Evolutionary conservation across 2,888 invertebrate species (phyloP), one percentile per base, ranked within the genome.

Genomic region (Chironomus riparius): DNA sequence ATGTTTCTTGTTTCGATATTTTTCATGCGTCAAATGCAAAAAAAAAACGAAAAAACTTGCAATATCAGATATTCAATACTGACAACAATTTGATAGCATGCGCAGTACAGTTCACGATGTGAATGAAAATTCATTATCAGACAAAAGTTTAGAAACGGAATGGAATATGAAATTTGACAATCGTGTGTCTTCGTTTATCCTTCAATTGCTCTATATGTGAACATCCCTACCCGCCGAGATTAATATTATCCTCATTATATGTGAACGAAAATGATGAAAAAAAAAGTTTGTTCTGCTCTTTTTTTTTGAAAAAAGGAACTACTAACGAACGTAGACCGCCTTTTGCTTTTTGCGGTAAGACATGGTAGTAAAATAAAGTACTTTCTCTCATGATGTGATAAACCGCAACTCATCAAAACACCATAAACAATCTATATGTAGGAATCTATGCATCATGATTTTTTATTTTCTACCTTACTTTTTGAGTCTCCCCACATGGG

Each of bases 61-160:
- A 68, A 68, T 68, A 68, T 38, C 68, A 68, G 68, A 68, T 68
- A 68, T 68, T 68, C 68, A 68, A 68, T 68, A 68, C 68, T 68
- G 21, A 5, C 24, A 24, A 24, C 38, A 65, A 22, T 22, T 10
- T 15, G 68, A 68, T 68, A 68, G 38, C 68, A 68, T 68, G 68
- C 68, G 68, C 68, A 68, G 38, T 68, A 4, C 4, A 2, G 28
- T 24, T 1, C n/a, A 22, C 68, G 5, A 12, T n/a, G 4, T 68
- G 12, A 21, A 21, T 38, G 38, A 24, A n/a, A 65, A 22, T 65
- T 22, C 24, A 24, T 24, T 65, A 65, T 65, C 18, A 65, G 12
- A 38, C 38, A 38, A 7, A 65, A 21, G 7, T 56, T 56, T n/a
- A 10, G 65, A 12, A 65, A 65, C 24, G 24, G 18, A 4, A 22